Conservation (phyloP, 2,888 invertebrate species). For the Erebia ligea region DNA sequence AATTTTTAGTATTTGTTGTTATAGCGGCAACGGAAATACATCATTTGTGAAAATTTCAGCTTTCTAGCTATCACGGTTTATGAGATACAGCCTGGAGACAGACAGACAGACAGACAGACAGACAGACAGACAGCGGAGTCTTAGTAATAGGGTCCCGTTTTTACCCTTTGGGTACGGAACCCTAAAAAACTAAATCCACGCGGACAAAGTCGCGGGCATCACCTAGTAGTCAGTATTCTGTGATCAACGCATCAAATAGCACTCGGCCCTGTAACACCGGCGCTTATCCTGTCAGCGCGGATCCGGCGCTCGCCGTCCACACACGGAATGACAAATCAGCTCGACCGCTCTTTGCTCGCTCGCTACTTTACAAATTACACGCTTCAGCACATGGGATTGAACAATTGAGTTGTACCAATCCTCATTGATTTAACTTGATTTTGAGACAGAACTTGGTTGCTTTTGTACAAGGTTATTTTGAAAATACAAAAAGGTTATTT, state of each 20-base stretch:
- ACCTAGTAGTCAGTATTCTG: neutral
- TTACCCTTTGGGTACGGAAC: too few relatives aligned
- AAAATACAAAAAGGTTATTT: neutral
- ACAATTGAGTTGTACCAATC: conserved; percentile 5
- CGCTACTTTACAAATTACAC: neutral
- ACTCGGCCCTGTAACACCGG: conserved; percentile 18
- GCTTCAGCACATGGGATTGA: neutral
- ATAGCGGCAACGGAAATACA: too few relatives aligned
- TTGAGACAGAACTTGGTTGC: too few relatives aligned
- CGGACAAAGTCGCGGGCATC: neutral
- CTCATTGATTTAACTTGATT: too few relatives aligned
- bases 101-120: too few relatives aligned
- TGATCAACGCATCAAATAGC: conserved; percentile 32
- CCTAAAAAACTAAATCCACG: neutral
- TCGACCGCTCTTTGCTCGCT: conserved; percentile 8
- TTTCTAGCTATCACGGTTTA: too few relatives aligned
- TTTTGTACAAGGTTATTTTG: neutral
- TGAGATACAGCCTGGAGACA: too few relatives aligned
- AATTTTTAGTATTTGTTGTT: too few relatives aligned
- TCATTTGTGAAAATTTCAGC: too few relatives aligned
- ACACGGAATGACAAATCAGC: conserved; percentile 39
- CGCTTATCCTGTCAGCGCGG: conserved; percentile 36
- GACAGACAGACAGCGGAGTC: too few relatives aligned
- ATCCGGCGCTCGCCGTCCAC: conserved; percentile 33
- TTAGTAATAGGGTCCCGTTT: too few relatives aligned